A percentile compares a stretch with the other conserved stretches of the same genome.
Conservation (phyloP, 1,140 invertebrate species). For the Hermetia illucens region DNA sequence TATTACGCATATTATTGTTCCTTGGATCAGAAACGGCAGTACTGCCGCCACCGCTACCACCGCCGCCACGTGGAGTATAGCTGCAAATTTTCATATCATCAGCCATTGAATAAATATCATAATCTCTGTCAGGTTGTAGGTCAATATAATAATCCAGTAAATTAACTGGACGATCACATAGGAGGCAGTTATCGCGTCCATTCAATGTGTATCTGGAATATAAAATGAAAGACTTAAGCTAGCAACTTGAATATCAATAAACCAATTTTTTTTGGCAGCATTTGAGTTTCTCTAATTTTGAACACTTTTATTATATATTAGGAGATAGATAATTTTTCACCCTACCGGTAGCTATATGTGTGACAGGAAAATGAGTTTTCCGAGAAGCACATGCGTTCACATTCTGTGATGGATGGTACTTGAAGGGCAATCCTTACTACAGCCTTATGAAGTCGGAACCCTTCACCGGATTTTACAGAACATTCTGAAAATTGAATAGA, state of each 20-base stretch:
- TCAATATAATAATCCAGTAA: slow-evolving; percentile 57
- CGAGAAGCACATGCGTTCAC: slow-evolving; percentile 54
- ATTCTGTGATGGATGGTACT: slow-evolving; percentile 52
- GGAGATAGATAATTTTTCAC: not conserved
- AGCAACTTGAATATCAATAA: not conserved
- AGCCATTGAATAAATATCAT: slow-evolving; percentile 61
- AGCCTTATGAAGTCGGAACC: slow-evolving; percentile 50
- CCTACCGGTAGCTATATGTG: slow-evolving; percentile 58
- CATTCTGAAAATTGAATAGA: slow-evolving; percentile 49
- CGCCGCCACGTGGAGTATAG: slow-evolving; percentile 12
- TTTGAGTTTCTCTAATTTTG: not conserved
- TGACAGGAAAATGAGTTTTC: slow-evolving; percentile 54
- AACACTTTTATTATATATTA: not conserved
- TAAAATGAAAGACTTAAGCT: not conserved
- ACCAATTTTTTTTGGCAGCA: not conserved
- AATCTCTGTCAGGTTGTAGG: slow-evolving; percentile 55
- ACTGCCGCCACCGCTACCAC: slow-evolving; percentile 4
- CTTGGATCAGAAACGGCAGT: slow-evolving; percentile 21
- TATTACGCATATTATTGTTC: not conserved
- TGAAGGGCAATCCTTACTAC: slow-evolving; percentile 46
- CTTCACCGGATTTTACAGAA: slow-evolving; percentile 52
- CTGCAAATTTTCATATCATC: slow-evolving; percentile 35
- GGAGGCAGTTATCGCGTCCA: slow-evolving; percentile 52
- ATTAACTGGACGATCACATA: slow-evolving; percentile 49
- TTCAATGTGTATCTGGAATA: slow-evolving; percentile 15